Conservation (phyloP, 2,888 invertebrate genomes). For the Cremastinae sp. region DNA sequence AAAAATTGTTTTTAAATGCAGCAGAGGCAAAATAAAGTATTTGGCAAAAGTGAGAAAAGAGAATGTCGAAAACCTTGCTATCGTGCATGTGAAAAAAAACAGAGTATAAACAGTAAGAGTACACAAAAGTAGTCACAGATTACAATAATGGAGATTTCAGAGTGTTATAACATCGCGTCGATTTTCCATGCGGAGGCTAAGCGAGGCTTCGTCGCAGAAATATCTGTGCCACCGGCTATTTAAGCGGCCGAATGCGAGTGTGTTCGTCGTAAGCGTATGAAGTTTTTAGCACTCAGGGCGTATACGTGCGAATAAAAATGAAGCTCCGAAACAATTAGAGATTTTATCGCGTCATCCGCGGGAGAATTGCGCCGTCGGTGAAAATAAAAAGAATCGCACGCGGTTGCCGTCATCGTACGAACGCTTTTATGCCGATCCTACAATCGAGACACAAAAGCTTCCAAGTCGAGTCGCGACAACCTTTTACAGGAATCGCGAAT, state of each 20-base stretch:
- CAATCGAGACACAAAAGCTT: slow-evolving; percentile 1
- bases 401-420: slow-evolving; percentile 47
- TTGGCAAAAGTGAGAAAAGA: neutral
- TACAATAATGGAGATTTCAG: slow-evolving; percentile 21
- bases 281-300: neutral
- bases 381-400: slow-evolving; percentile 26
- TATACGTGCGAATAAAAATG: slow-evolving; percentile 2
- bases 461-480: slow-evolving; percentile 44
- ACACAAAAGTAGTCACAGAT: slow-evolving; percentile 31
- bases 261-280: neutral
- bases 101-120: slow-evolving; percentile 40
- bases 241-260: neutral
- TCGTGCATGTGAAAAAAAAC: slow-evolving; percentile 26
- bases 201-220: slow-evolving; percentile 26
- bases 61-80: neutral
- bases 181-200: slow-evolving; percentile 40
- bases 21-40: too few species aligned
- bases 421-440: slow-evolving; percentile 44
- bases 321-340: slow-evolving; percentile 70
- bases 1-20: neutral
- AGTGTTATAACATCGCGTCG: slow-evolving; percentile 51
- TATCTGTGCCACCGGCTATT: slow-evolving; percentile 40
- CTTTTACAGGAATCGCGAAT: slow-evolving; percentile 56
- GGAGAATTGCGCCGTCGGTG: slow-evolving; percentile 52
- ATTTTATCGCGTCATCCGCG: slow-evolving; percentile 68